Conservation (phyloP, 2,888 invertebrate genomes). For the Pemphredon lugubris region DNA sequence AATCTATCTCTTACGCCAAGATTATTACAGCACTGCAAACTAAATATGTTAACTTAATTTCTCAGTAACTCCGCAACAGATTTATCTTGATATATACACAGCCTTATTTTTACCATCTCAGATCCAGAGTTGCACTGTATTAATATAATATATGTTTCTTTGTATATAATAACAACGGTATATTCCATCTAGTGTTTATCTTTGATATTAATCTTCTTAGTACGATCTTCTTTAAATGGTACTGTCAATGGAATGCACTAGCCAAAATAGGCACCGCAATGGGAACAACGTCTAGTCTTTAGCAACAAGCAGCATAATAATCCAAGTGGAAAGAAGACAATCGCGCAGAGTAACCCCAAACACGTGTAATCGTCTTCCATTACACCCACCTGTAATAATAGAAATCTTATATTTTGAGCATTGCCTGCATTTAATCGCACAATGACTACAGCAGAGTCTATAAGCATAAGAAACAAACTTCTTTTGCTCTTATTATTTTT, state of each 20-base stretch:
- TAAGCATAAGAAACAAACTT: no score
- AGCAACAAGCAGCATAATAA: conserved; percentile 93
- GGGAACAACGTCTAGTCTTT: conserved; percentile 92
- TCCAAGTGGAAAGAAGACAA: conserved; percentile 93
- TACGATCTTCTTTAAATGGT: no score
- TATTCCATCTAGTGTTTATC: background rate
- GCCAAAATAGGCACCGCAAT: conserved; percentile 92
- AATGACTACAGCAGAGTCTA: no score
- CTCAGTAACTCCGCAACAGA: background rate
- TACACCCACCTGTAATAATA: conserved; percentile 85
- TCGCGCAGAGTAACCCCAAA: conserved; percentile 91
- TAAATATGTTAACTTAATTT: background rate
- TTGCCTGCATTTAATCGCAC: no score
- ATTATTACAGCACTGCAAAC: background rate
- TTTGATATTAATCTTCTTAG: no score
- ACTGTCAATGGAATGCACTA: conserved; percentile 79
- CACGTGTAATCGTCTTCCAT: conserved; percentile 94
- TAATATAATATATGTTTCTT: conserved; percentile 11
- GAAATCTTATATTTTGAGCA: background rate
- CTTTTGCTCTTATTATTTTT: background rate
- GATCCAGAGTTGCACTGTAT: conserved; percentile 9
- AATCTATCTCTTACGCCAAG: no score
- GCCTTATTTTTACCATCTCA: background rate
- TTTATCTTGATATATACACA: background rate
- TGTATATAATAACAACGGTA: background rate